Conservation (phyloP, 1,140 invertebrate species). For the Aricia agestis region DNA sequence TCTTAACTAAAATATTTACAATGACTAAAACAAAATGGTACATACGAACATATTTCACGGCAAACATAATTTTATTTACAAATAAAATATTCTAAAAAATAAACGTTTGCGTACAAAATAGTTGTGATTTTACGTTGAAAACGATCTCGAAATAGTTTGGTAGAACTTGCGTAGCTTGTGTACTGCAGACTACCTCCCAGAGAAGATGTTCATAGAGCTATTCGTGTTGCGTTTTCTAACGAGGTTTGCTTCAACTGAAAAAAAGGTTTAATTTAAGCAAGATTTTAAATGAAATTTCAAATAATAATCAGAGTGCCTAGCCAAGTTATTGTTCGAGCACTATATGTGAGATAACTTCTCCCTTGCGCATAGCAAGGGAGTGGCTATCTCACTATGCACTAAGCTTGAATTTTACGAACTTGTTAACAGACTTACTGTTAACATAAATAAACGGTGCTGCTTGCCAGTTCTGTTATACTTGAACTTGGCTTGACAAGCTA, state of each 20-base stretch:
- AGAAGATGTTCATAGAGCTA: constrained; percentile 84
- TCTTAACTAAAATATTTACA: constrained; percentile 44
- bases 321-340: no score
- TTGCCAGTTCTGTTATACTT: no score
- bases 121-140: constrained; percentile 11
- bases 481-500: no score
- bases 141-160: not conserved
- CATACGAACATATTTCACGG: constrained; percentile 17
- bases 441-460: no score
- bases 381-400: no score
- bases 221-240: constrained; percentile 83
- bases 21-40: constrained; percentile 21
- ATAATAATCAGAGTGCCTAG: not conserved
- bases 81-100: constrained; percentile 33
- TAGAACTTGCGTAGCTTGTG: not conserved
- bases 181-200: constrained; percentile 76
- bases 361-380: no score
- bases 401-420: no score
- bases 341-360: no score
- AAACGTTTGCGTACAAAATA: constrained; percentile 6
- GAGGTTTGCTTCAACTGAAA: constrained; percentile 81
- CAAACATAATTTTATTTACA: constrained; percentile 33
- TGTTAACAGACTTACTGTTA: no score
- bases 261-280: not conserved
- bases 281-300: no score